These are phyloP conservation scores for Deilephila porcellus DNA, from an alignment of 2,888 invertebrate species.

Conservation along the genomic window DNA sequence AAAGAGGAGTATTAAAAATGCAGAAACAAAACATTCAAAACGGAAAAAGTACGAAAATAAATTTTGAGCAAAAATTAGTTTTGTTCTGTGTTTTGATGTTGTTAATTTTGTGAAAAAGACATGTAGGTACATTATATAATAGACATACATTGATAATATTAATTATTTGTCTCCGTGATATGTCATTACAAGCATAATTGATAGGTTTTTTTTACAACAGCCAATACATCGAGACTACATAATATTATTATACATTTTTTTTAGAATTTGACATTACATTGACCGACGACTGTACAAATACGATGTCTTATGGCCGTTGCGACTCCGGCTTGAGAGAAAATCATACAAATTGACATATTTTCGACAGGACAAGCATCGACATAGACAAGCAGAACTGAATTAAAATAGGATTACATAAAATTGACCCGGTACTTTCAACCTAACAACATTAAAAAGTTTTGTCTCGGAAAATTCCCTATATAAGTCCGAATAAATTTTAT, in stretches of 20 bases:
- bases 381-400: constrained; percentile 63
- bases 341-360: constrained; percentile 45
- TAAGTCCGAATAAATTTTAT: constrained; percentile 2
- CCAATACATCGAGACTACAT: constrained; percentile 27
- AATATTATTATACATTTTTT: constrained; percentile 20
- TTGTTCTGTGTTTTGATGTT: constrained; percentile 30
- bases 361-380: constrained; percentile 54
- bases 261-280: constrained; percentile 22
- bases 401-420: not conserved
- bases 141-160: constrained; percentile 42
- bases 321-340: constrained; percentile 7
- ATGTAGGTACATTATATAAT: constrained; percentile 42
- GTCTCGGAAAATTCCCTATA: not conserved
- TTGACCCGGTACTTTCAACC: not conserved
- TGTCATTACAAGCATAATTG: constrained; percentile 73
- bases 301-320: not conserved
- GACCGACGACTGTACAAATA: constrained; percentile 24
- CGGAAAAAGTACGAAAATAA: constrained; percentile 41
- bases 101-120: constrained; percentile 53
- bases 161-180: constrained; percentile 81
- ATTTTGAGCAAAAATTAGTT: constrained; percentile 50
- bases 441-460: not conserved
- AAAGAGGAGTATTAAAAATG: constrained; percentile 37
- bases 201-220: constrained; percentile 50
- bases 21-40: constrained; percentile 42